These are phyloP conservation scores for Vireo altiloquus DNA, from an alignment of 2,113 vertebrate species.

Conservation along the genomic window DNA sequence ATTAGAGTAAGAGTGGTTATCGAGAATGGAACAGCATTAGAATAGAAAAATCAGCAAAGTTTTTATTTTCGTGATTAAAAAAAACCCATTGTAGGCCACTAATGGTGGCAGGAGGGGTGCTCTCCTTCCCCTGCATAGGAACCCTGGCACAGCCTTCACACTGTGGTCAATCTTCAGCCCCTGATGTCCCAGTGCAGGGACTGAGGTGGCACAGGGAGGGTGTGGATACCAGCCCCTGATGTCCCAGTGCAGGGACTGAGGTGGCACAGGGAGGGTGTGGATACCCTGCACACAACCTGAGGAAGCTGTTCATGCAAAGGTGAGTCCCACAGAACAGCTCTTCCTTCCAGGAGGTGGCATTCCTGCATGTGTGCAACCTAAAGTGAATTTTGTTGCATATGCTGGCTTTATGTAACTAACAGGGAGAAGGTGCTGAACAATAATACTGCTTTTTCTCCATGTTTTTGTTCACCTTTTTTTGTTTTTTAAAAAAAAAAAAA, in stretches of 20 bases:
- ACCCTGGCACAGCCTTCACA: neutral
- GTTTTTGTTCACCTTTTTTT: neutral
- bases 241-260: neutral
- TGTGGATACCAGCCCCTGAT: no score
- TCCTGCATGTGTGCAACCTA: neutral
- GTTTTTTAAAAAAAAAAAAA: no score
- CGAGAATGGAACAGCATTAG: neutral
- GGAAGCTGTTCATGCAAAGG: neutral
- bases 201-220: neutral
- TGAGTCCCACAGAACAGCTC: neutral
- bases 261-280: neutral
- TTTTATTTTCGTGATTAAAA: neutral
- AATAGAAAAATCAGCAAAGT: neutral
- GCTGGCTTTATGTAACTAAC: neutral
- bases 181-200: neutral
- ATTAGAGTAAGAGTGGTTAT: neutral
- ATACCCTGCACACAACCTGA: fast-evolving
- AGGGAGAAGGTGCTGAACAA: neutral
- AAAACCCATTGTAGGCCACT: neutral
- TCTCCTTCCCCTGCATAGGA: neutral
- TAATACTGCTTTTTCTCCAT: neutral
- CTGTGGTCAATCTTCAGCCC: neutral
- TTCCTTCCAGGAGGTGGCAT: neutral
- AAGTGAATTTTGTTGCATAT: neutral
- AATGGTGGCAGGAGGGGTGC: neutral